Percentiles rank a stretch among this genome's conserved stretches.
Conservation (phyloP, 2,797 vertebrate genomes). For the Karalla daura region DNA sequence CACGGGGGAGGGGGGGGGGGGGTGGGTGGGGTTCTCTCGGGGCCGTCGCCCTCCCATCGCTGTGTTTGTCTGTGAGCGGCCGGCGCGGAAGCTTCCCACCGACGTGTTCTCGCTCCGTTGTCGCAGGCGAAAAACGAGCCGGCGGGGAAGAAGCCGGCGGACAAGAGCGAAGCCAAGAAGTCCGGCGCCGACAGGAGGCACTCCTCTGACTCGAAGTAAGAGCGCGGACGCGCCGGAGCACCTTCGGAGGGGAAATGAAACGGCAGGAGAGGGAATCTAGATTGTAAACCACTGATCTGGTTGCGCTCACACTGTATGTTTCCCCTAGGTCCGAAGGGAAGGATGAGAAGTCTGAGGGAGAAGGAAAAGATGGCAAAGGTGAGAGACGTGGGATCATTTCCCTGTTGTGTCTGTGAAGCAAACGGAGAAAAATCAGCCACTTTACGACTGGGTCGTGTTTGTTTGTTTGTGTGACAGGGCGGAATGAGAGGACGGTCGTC, state of each 20-base stretch:
- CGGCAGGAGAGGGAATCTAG: no score
- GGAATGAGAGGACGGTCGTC: slow-evolving; percentile 92
- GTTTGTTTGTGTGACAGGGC: slow-evolving; percentile 67
- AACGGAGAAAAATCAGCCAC: rapidly evolving
- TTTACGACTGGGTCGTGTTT: not conserved
- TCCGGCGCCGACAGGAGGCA: slow-evolving; percentile 83
- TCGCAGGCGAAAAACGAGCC: slow-evolving; percentile 97
- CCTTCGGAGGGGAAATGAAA: slow-evolving; percentile 12
- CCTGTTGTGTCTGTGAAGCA: not conserved
- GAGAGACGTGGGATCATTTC: not conserved
- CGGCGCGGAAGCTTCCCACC: no score
- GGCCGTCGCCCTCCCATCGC: no score
- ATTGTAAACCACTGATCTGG: not conserved
- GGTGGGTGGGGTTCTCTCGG: no score
- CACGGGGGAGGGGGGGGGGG: no score
- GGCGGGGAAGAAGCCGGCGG: slow-evolving; percentile 91
- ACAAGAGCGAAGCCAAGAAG: slow-evolving; percentile 88
- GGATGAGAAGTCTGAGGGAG: slow-evolving; percentile 87
- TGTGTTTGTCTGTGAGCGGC: no score
- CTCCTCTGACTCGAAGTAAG: slow-evolving; percentile 90
- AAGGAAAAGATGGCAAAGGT: slow-evolving; percentile 89
- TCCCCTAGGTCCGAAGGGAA: slow-evolving; percentile 83
- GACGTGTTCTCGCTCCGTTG: not conserved
- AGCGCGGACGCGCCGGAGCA: slow-evolving; percentile 65
- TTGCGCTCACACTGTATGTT: not conserved